These are phyloP conservation scores for Ictalurus furcatus DNA, from an alignment of 2,113 vertebrate species.

Conservation along the genomic window DNA sequence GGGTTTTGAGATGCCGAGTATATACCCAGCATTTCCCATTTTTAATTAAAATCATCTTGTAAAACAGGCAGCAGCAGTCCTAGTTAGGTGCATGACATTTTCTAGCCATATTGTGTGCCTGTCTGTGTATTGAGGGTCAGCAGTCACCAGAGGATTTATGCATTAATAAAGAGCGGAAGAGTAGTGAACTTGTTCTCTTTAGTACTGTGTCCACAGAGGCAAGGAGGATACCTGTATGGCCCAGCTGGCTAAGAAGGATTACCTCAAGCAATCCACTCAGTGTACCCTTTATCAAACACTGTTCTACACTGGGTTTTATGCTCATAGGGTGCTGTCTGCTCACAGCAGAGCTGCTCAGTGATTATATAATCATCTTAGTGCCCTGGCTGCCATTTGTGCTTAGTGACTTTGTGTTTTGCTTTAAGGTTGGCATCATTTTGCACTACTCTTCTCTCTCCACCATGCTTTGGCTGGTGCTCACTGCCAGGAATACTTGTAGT, in stretches of 20 bases:
- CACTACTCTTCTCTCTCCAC: conserved; percentile 90
- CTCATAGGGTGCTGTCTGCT: conserved; percentile 6
- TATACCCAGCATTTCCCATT: not conserved
- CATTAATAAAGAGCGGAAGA: not conserved
- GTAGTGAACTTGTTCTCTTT: conserved; percentile 4
- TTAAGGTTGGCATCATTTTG: conserved; percentile 86
- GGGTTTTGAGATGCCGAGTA: not conserved
- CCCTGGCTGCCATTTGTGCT: conserved; percentile 17
- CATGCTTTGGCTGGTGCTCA: conserved; percentile 89
- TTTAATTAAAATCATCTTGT: not conserved
- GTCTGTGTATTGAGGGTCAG: not conserved
- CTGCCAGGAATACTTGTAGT: conserved; percentile 89
- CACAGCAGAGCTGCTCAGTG: not conserved
- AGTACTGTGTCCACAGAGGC: conserved; percentile 33
- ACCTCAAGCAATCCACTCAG: conserved; percentile 35
- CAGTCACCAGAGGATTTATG: conserved; percentile 18
- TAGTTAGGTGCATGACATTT: not conserved
- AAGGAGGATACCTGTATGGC: conserved; percentile 37
- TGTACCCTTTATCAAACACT: conserved; percentile 3
- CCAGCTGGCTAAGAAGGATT: conserved; percentile 43
- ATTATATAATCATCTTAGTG: conserved; percentile 24
- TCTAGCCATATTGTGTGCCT: not conserved
- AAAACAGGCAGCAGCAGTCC: not conserved
- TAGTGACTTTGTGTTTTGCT: conserved; percentile 44
- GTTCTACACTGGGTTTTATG: not conserved